Conservation (phyloP, 1,140 invertebrate species). For the Hetaerina americana region DNA sequence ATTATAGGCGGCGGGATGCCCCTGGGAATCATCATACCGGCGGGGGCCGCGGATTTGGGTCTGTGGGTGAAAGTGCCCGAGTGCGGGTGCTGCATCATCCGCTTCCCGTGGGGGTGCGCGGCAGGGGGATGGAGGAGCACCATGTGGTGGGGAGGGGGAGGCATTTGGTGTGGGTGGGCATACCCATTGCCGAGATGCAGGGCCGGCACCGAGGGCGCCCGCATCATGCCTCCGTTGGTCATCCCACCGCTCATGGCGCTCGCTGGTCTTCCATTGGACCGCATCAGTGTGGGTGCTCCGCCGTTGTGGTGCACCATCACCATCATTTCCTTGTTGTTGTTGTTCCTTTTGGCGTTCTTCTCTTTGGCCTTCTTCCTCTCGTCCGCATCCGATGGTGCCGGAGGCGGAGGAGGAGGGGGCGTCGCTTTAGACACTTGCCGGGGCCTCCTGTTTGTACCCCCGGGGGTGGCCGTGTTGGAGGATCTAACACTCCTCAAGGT, state of each 20-base stretch:
- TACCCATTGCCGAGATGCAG: constrained; percentile 17
- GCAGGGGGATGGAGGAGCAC: constrained; percentile 21
- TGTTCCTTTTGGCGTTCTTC: constrained; percentile 33
- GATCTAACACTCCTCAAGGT: constrained; percentile 54
- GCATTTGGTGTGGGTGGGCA: constrained; percentile 18
- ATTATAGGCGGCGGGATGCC: constrained; percentile 18
- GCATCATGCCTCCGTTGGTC: constrained; percentile 7
- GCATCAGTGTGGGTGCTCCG: constrained; percentile 10
- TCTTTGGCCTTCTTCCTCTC: constrained; percentile 32
- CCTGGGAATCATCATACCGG: constrained; percentile 12
- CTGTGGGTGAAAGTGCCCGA: not conserved
- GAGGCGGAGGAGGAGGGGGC: constrained; percentile 57
- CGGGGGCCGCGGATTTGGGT: not conserved
- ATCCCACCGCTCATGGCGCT: not conserved
- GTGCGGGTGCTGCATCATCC: not conserved
- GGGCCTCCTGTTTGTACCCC: constrained; percentile 56
- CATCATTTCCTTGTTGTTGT: constrained; percentile 24
- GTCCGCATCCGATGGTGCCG: constrained; percentile 33
- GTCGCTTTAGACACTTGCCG: constrained; percentile 60
- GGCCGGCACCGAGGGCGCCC: constrained; percentile 14
- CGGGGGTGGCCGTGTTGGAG: constrained; percentile 20
- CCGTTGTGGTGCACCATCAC: constrained; percentile 19
- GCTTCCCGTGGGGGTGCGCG: constrained; percentile 12
- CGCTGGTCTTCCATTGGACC: constrained; percentile 7
- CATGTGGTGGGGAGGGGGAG: constrained; percentile 22